Evolutionary conservation across 2,113 vertebrate genomes (phyloP).

Genomic region (Zosterops borbonicus): DNA sequence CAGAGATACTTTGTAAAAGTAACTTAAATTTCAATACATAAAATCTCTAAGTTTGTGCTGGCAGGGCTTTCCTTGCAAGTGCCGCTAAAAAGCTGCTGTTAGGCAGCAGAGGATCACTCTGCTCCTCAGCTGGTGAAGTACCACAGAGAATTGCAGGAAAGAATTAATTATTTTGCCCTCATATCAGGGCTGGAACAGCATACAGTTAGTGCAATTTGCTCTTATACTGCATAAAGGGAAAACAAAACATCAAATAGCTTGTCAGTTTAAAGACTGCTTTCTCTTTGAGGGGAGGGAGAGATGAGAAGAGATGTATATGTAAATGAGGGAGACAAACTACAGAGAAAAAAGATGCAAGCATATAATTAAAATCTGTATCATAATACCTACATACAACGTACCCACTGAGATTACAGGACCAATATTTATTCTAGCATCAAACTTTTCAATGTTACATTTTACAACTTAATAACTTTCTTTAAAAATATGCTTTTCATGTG

Average conservation of each 20-base stretch:
- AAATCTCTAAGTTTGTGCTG: background rate
- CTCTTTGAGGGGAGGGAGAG: background rate
- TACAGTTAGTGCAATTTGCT: background rate
- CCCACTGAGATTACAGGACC: background rate
- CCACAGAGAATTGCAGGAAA: background rate
- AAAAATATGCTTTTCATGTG: background rate
- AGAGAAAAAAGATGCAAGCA: conserved; percentile 1
- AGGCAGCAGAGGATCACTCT: background rate
- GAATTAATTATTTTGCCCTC: conserved; percentile 14
- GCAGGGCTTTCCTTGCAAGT: background rate
- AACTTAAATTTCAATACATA: background rate
- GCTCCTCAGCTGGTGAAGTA: background rate
- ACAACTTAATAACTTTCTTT: background rate
- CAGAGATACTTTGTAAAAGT: background rate
- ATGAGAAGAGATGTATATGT: background rate
- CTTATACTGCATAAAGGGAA: background rate
- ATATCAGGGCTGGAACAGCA: conserved; percentile 31
- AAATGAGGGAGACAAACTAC: conserved; percentile 16
- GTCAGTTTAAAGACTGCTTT: background rate
- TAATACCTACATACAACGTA: background rate
- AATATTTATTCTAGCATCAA: background rate
- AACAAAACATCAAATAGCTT: conserved; percentile 35
- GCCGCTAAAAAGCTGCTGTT: background rate
- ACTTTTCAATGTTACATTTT: background rate
- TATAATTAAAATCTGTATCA: conserved; percentile 34